These are phyloP conservation scores for Creontiades dilutus DNA, from an alignment of 2,888 invertebrate genomes.

Conservation along the genomic window DNA sequence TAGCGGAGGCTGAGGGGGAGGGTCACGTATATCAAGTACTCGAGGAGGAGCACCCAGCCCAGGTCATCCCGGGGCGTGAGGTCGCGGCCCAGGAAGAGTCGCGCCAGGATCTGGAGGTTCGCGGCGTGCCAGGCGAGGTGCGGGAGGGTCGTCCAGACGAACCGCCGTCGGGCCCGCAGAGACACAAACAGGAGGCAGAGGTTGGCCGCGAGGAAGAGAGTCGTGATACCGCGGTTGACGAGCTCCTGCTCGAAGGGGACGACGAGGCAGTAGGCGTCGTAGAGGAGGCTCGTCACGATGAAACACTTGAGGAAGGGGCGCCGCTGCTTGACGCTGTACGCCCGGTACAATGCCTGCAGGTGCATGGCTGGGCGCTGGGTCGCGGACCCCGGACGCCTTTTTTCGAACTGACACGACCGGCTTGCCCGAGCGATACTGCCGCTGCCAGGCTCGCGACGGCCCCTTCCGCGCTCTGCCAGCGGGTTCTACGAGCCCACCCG, in stretches of 20 bases:
- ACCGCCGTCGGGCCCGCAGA: constrained; percentile 73
- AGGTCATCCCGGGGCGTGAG: constrained; percentile 84
- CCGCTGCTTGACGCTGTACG: constrained; percentile 86
- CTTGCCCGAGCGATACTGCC: constrained; percentile 67
- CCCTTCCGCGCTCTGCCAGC: constrained; percentile 63
- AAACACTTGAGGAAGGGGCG: constrained; percentile 86
- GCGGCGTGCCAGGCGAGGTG: constrained; percentile 84
- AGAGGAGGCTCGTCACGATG: constrained; percentile 83
- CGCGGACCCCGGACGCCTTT: constrained; percentile 6
- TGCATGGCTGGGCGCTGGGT: constrained; percentile 78
- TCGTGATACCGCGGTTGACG: constrained; percentile 77
- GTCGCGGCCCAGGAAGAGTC: constrained; percentile 83
- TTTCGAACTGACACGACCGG: constrained; percentile 57
- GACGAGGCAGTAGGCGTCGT: constrained; percentile 83
- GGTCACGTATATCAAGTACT: constrained; percentile 87
- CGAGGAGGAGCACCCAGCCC: constrained; percentile 86
- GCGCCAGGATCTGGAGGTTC: constrained; percentile 82
- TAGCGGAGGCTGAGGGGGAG: constrained; percentile 85
- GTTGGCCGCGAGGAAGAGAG: constrained; percentile 78
- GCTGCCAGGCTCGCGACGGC: background rate
- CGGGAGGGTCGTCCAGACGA: constrained; percentile 79
- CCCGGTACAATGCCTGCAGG: constrained; percentile 85
- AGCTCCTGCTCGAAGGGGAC: constrained; percentile 78
- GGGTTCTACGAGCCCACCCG: constrained; percentile 63
- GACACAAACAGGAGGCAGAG: constrained; percentile 78